Conservation (phyloP, 2,113 vertebrate species). For the Archocentrus centrarchus region DNA sequence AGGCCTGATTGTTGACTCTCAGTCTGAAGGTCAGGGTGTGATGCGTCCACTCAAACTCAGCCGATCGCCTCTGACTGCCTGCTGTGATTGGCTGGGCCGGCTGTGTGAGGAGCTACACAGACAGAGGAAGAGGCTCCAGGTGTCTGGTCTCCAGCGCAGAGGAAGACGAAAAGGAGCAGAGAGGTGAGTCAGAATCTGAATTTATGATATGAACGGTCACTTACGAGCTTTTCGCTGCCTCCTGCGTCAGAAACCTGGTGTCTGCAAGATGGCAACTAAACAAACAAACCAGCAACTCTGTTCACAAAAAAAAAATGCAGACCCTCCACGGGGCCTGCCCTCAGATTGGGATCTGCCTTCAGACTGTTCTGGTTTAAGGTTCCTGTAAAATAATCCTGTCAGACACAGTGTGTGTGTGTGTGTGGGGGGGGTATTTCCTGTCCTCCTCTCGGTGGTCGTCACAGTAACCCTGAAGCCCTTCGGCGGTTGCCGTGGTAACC, state of each 20-base stretch:
- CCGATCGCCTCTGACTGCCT: neutral
- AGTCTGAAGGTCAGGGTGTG: neutral
- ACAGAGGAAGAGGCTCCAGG: neutral
- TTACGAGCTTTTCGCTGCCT: neutral
- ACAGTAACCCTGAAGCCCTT: constrained; percentile 51
- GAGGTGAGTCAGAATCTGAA: neutral
- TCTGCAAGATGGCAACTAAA: neutral
- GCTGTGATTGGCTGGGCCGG: neutral
- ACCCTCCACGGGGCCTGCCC: too few relatives aligned
- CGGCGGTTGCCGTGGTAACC: constrained; percentile 46
- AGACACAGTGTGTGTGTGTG: neutral
- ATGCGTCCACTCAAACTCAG: neutral
- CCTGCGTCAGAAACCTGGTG: neutral
- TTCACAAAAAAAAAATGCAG: neutral
- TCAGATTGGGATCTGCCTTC: neutral
- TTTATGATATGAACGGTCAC: neutral
- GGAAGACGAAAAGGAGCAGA: neutral
- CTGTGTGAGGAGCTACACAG: neutral
- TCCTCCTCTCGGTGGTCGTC: constrained; percentile 22
- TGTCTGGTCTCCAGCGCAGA: neutral
- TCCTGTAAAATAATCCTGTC: neutral
- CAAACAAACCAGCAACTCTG: neutral
- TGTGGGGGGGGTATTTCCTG: neutral
- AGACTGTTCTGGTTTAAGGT: neutral
- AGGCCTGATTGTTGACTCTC: neutral